A percentile compares a stretch with the other conserved stretches of the same genome.
These are phyloP conservation scores for Leucoptera coffeella DNA, from an alignment of 2,888 invertebrate genomes.

Conservation along the genomic window DNA sequence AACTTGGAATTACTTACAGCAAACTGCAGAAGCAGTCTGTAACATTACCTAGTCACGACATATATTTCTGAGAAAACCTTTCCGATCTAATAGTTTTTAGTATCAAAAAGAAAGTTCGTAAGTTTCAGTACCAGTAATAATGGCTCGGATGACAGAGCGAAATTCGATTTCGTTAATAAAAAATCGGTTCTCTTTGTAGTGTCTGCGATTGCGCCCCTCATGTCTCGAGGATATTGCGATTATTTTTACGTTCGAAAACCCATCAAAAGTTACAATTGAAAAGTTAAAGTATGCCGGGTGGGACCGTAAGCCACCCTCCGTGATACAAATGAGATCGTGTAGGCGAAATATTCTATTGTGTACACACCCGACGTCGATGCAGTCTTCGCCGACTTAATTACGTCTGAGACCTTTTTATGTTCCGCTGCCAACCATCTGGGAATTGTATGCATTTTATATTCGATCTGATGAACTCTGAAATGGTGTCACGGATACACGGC, in stretches of 20 bases:
- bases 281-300: slow-evolving; percentile 50
- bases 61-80: no score
- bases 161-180: slow-evolving; percentile 46
- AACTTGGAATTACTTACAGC: no score
- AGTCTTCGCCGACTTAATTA: slow-evolving; percentile 14
- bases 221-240: slow-evolving; percentile 38
- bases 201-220: slow-evolving; percentile 34
- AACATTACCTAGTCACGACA: no score
- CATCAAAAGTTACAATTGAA: slow-evolving; percentile 55
- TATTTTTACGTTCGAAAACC: slow-evolving; percentile 53
- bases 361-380: slow-evolving; percentile 17
- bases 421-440: slow-evolving; percentile 1
- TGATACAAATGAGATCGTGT: slow-evolving; percentile 44
- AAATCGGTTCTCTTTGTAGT: slow-evolving; percentile 46
- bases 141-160: slow-evolving; percentile 14
- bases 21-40: no score
- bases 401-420: slow-evolving; percentile 8
- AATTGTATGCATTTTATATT: slow-evolving; percentile 4
- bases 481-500: slow-evolving; percentile 1
- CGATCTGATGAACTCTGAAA: slow-evolving; percentile 1
- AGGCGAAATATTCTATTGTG: slow-evolving; percentile 37
- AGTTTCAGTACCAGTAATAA: no score
- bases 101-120: no score
- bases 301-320: slow-evolving; percentile 31
- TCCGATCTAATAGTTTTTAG: no score